Evolutionary conservation across 2,888 invertebrate species (phyloP), one percentile per base, ranked within the genome.

Genomic region (Branchinecta sandiegonensis): DNA sequence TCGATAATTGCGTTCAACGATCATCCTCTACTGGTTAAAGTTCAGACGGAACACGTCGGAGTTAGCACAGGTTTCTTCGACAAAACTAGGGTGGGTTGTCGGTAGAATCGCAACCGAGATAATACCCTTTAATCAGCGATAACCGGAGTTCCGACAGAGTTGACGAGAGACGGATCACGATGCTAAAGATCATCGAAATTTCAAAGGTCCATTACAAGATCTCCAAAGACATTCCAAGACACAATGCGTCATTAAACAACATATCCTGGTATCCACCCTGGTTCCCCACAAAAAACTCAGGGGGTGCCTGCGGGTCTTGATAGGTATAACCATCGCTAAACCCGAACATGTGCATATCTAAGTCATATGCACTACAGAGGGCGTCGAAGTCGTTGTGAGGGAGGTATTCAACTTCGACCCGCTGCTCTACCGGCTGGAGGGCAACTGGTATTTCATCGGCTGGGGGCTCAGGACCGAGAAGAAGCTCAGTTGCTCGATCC

Each of bases 401-500:
- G 14, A 56, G 17, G 17, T 56, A 56, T 56, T 56, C 56, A 56
- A 56, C 56, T 56, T 56, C 56, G 8, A 56, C 1, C 8, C 56
- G 10, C 17, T 56, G 56, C 17, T 56, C 56, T 14, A 56, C 17
- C 17, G 56, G 56, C 56, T 56, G 56, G 17, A 14, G n/a, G 17
- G 17, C 9, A n/a, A 14, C 14, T 37, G 37, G 37, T 37, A 37
- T 37, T 56, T 56, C 10, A 14, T 56, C 14, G 17, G 14, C 17
- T 14, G 56, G 10, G n/a, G n/a, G n/a, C 8, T 56, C 56, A 8
- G 56, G 56, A 14, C 56, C 56, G 17, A 56, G 56, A 56, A 56
- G 56, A 56, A 69, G 48, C 14, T 69, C 69, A 23, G 69, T 65
- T 8, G 69, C 69, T 12, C 56, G 56, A 47, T 69, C 69, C 17